Base-by-base conservation (phyloP, 1,140 invertebrate genomes). In the Himalopsyche phryganea region DNA sequence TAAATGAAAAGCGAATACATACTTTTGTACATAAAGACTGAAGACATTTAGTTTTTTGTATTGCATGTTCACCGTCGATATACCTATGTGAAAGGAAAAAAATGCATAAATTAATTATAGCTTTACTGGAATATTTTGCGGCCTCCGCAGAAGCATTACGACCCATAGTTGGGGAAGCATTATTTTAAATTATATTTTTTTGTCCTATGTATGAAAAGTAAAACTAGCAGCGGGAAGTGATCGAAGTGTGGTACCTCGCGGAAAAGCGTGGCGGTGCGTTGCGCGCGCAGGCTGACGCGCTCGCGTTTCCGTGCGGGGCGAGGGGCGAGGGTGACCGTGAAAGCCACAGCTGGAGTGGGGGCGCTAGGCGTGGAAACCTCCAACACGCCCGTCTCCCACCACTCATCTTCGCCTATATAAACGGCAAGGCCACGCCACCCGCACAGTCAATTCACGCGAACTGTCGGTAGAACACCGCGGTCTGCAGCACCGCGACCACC, bases 371-470 rank as follows among this genome's bases (percentile, higher is more conserved):
- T 18, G 47, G 20, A 33, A 13, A 17, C 17, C 53, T 9, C 36
- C 50, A 6, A 38, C 38, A 9, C 23, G 35, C 17, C 36, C 36
- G 3, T 32, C 23, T 53, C 15, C 17, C 44, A 32, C 54, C 54
- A 18, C 55, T 46, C 19, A 42, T 7, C 5, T 15, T 7, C 40
- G 54, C 17, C 50, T 65, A 65, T 65, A 65, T 53, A 62, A 62
- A 9, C 32, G 17, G 60, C 63, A 65, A 65, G 63, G 63, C 60
- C 63, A 62, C 20, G 28, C 15, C 45, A 38, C 41, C 50, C 49
- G 35, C 46, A 58, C 59, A 65, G 61, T 64, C 61, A 23, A 40
- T 41, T 20, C 40, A 33, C 52, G 28, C 53, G 50, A 53, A 15
- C 32, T n/a, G 15, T 40, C 7, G 14, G 53, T 13, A 23, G 33